Evolutionary conservation across 2,888 invertebrate species (phyloP), one percentile per base, ranked within the genome.

Genomic region (Elegia similella): DNA sequence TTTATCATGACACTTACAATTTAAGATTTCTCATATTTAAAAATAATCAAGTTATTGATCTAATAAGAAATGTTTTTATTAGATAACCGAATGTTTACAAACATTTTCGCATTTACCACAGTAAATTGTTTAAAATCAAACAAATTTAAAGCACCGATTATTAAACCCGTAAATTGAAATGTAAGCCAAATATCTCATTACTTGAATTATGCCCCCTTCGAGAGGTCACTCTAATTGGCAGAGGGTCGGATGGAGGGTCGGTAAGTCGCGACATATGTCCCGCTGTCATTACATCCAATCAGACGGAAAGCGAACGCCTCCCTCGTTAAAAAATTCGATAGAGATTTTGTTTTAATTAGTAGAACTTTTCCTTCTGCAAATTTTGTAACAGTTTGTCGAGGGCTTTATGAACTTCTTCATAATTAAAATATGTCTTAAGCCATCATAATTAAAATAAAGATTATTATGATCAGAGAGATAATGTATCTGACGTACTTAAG

Each of bases 111-210:
- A 38, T n/a, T 32, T 6, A 32, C 7, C 32, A 7, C 34, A 34
- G 2, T 12, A 34, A 8, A n/a, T 38, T 3, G 3, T 3, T 5
- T 12, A 2, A 38, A 38, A 50, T 32, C 3, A 15, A 32, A 50
- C 16, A 50, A 44, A 23, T 46, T 23, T n/a, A 17, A 46, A 46
- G 5, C 17, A 10, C 13, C n/a, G 7, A 42, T 38, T 6, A 48
- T 6, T 42, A 48, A 46, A 42, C 48, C 48, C 7, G 12, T 48
- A 55, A 56, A 50, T 48, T 42, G 48, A 42, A 56, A 56, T 42
- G 13, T 42, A 56, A 56, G 29, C 56, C 38, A 42, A 56, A 56
- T 48, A 56, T 56, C 56, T 48, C 48, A 56, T 56, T 56, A 56
- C 23, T 47, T 23, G 38, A 16, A 46, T 46, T 48, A 48, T 42